These are phyloP conservation scores for Butastur rufipennis DNA, from an alignment of 2,113 vertebrate genomes.

Conservation along the genomic window DNA sequence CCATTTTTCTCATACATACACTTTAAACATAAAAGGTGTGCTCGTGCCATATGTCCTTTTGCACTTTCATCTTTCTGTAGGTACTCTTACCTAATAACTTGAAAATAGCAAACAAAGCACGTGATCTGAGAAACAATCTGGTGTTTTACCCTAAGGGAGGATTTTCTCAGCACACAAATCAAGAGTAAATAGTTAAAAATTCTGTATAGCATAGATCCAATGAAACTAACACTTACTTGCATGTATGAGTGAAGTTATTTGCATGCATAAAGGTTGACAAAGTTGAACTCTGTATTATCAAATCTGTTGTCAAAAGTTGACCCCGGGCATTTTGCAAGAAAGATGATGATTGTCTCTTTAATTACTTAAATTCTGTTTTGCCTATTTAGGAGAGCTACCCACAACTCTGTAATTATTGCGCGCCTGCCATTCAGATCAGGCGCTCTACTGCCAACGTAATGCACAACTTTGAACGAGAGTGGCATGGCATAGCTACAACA, in stretches of 20 bases:
- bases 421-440: not conserved
- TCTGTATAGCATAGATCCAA: not conserved
- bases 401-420: not conserved
- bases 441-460: not conserved
- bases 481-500: not conserved
- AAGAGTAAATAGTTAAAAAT: not conserved
- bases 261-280: not conserved
- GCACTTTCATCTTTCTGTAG: rapidly evolving
- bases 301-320: not conserved
- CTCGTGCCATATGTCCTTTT: rapidly evolving
- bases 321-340: not conserved
- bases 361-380: constrained; percentile 25
- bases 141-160: not conserved
- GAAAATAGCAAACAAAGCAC: not conserved
- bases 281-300: not conserved
- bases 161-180: not conserved
- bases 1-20: rapidly evolving
- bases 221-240: rapidly evolving
- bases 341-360: constrained; percentile 10
- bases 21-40: not conserved
- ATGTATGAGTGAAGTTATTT: not conserved
- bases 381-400: not conserved
- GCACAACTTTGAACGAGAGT: not conserved
- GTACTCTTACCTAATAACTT: not conserved
- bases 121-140: not conserved